These are phyloP conservation scores for Myathropa florea DNA, from an alignment of 2,888 invertebrate genomes.

Conservation along the genomic window DNA sequence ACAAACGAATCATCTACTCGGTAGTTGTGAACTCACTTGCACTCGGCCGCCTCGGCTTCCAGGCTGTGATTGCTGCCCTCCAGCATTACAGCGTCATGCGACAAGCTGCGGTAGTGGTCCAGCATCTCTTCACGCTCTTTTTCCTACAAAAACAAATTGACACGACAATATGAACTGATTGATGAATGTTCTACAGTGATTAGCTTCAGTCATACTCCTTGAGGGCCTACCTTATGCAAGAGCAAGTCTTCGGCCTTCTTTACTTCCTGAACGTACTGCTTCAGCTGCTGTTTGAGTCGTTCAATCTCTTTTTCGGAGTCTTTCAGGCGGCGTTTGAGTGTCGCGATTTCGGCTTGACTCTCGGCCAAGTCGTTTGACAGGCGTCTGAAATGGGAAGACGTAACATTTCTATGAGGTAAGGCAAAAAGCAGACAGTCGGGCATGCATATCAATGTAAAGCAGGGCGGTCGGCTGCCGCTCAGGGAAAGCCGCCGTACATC, in stretches of 20 bases:
- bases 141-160: conserved; percentile 82
- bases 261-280: conserved; percentile 91
- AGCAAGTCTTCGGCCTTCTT: conserved; percentile 89
- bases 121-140: conserved; percentile 90
- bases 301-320: conserved; percentile 87
- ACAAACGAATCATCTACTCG: neutral
- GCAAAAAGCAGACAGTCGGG: conserved; percentile 16
- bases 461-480: conserved; percentile 22
- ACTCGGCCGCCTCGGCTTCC: conserved; percentile 88
- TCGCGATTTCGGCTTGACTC: conserved; percentile 84
- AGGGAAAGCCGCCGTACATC: conserved; percentile 43
- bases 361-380: conserved; percentile 88
- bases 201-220: neutral
- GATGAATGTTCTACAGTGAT: conserved; percentile 48
- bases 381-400: conserved; percentile 81
- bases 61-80: conserved; percentile 91
- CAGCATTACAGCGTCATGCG: conserved; percentile 88
- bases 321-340: conserved; percentile 86
- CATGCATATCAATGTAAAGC: conserved; percentile 45
- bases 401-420: conserved; percentile 11
- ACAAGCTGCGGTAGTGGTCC: conserved; percentile 89
- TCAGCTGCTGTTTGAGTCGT: conserved; percentile 87
- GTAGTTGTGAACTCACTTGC: conserved; percentile 80
- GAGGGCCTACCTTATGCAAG: conserved; percentile 83
- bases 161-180: conserved; percentile 34